phyloP scores from a whole-genome alignment of 2,888 invertebrate species.

The Pandemis corylana region DNA sequence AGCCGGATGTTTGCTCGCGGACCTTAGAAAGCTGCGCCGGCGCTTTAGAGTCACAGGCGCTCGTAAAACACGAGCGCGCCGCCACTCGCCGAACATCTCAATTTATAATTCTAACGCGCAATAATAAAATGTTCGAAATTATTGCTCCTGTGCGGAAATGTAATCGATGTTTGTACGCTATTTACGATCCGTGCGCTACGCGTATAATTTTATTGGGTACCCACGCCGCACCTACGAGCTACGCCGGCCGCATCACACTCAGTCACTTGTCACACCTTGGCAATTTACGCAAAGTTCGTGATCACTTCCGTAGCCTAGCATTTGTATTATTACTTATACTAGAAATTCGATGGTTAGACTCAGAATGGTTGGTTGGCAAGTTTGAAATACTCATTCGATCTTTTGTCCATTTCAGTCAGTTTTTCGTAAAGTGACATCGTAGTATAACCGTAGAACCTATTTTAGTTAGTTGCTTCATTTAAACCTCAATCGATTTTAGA shows the following conservation, averaged over 20 bases:
- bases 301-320: constrained; percentile 9
- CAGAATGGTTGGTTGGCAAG: too few relatives aligned
- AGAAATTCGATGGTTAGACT: neutral
- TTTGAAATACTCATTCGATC: neutral
- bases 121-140: constrained; percentile 66
- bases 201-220: constrained; percentile 60
- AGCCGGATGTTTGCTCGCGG: constrained; percentile 75
- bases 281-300: neutral
- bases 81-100: constrained; percentile 62
- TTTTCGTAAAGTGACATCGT: neutral
- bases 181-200: constrained; percentile 58
- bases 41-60: constrained; percentile 59
- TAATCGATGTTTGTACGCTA: constrained; percentile 62
- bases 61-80: constrained; percentile 65
- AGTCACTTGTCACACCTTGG: constrained; percentile 29
- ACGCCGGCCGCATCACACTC: constrained; percentile 30
- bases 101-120: constrained; percentile 66
- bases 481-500: neutral
- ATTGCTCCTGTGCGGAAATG: constrained; percentile 63
- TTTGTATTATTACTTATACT: constrained; percentile 18
- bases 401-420: neutral
- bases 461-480: too few relatives aligned
- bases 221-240: constrained; percentile 46
- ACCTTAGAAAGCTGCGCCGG: constrained; percentile 73
- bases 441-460: too few relatives aligned